phyloP scores from a whole-genome alignment of 1,140 invertebrate species.

The Pogonus chalceus region DNA sequence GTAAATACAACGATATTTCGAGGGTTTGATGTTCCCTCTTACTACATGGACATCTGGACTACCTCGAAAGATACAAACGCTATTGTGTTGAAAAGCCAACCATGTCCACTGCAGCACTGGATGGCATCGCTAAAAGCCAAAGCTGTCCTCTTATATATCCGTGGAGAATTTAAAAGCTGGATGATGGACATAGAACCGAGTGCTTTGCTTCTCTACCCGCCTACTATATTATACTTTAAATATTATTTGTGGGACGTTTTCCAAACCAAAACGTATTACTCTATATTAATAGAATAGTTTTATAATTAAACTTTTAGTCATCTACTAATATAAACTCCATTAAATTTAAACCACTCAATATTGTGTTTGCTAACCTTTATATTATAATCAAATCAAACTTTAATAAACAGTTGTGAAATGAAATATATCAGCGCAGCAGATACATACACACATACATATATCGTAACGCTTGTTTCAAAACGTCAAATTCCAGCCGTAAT shows the following conservation, averaged over 20 bases:
- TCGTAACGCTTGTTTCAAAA: background rate
- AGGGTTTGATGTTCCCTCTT: too few relatives aligned
- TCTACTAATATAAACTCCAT: background rate
- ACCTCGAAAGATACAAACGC: background rate
- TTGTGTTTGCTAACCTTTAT: slow-evolving; percentile 3
- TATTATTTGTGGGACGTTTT: background rate
- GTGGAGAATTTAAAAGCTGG: background rate
- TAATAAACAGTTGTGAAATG: background rate
- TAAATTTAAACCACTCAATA: background rate
- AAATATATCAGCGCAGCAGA: background rate
- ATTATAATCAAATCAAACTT: slow-evolving; percentile 4
- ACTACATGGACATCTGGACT: background rate
- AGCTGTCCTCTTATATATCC: slow-evolving; percentile 1
- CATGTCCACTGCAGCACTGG: background rate
- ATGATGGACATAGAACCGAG: background rate
- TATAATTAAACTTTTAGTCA: too few relatives aligned
- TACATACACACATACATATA: background rate
- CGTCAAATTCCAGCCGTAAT: background rate
- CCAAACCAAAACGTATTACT: too few relatives aligned
- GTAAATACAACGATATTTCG: too few relatives aligned
- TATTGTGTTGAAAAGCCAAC: background rate
- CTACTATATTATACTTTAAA: background rate
- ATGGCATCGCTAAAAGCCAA: background rate
- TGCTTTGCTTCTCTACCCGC: background rate
- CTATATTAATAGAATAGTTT: too few relatives aligned